Base-by-base conservation (phyloP, 2,113 vertebrate species). In the Trichechus manatus region DNA sequence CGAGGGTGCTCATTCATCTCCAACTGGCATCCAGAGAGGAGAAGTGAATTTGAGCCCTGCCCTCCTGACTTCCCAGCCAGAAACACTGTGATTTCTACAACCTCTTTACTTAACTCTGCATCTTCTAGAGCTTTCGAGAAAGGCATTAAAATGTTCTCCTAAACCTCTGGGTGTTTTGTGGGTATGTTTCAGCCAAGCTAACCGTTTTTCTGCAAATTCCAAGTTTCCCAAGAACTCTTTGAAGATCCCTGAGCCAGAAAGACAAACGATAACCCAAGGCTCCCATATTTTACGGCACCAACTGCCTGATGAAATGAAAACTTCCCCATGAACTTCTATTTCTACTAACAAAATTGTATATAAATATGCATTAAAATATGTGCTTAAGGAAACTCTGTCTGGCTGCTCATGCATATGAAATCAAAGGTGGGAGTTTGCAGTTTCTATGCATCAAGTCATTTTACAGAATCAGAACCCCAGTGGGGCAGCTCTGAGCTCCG, bases 81-180 rank as follows among this genome's bases (percentile, higher is more conserved):
- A 1, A 22, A 23, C 78, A 23, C 3, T 14, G 72, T 64, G 29
- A 36, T 63, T 47, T 80, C 47, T 42, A 9, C 13, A 36, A 42
- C 50, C 7, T 75, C 25, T 36, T 13, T 19, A 39, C 20, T 50
- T 70, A 27, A 70, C 39, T 4, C 83, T 77, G 10, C 10, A 59
- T 59, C 36, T 88, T 44, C 19, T 72, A 80, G 20, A 87, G 47
- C 6, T 61, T 27, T 36, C 15, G 14, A 56, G 66, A 72, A 36
- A 68, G 85, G 63, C 74, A 84, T 68, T 74, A 81, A 87, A 83
- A 85, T 64, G 23, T n/a, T 87, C 33, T 82, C 53, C 29, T 61
- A 50, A 78, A 80, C 22, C 31, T 74, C 31, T 82, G 68, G 11
- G 89, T 74, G 17, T 86, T 59, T 50, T 83, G 78, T 95, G 96